Base-by-base conservation (phyloP, 2,888 invertebrate species). In the Drosophila mimica region DNA sequence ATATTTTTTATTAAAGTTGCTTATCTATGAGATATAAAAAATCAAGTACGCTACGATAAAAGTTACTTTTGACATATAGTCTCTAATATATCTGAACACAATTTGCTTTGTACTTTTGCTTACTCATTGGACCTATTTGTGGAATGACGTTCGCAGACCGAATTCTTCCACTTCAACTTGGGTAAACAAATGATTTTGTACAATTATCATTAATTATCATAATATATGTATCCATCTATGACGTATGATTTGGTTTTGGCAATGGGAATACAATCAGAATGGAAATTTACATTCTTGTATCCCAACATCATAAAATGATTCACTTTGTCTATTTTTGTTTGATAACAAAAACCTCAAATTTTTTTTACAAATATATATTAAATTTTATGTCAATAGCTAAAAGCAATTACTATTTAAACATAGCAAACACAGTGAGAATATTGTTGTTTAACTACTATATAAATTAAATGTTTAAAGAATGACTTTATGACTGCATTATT, bases 161-260 rank as follows among this genome's bases (percentile, higher is more conserved):
- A 15, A 58, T 28, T 56, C 20, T 38, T 57, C 25, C 62, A 52
- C 59, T 48, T 60, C 31, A 66, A 59, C 46, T 77, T 63, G 60
- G 17, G 49, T 60, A 81, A 81, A 63, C 62, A 77, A 69, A 53
- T 54, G 9, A 11, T 46, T 48, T 59, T 56, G 40, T 54, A 31
- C 33, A 46, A 64, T 73, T 77, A 77, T 66, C 78, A 60, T 30
- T 69, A n/a, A 25, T 17, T 46, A 53, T 54, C 54, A 54, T 54
- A 54, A 28, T 31, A 53, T 28, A 43, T 17, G 43, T 25, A 30
- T 36, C 20, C 30, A n/a, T 34, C 53, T 58, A 17, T 58, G 38
- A 69, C 33, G 52, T 52, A 59, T 38, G 25, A 56, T 34, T 46
- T 51, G 20, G 3, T 33, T 43, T 31, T 38, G 20, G 13, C 43